Evolutionary conservation across 2,888 invertebrate species (phyloP).

Genomic region (Allophyes oxyacanthae): DNA sequence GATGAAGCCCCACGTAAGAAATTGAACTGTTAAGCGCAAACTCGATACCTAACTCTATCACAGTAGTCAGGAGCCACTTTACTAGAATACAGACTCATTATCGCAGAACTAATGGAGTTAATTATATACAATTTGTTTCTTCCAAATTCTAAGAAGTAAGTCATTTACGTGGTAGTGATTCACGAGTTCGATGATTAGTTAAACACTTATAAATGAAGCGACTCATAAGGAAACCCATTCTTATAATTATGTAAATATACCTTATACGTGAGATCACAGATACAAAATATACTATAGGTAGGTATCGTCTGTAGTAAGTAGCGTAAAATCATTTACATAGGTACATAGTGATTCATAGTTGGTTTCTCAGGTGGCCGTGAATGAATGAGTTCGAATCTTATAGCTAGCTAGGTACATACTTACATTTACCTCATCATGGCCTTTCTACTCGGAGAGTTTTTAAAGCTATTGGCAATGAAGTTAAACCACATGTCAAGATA

Average conservation of each 20-base stretch:
- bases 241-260: constrained; percentile 51
- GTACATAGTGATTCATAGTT: constrained; percentile 74
- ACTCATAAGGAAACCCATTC: constrained; percentile 58
- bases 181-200: constrained; percentile 60
- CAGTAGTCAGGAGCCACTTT: constrained; percentile 17
- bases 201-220: constrained; percentile 38
- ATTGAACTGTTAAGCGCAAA: constrained; percentile 17
- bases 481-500: constrained; percentile 2
- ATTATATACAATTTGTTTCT: constrained; percentile 52
- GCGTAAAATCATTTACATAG: constrained; percentile 66
- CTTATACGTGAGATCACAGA: constrained; percentile 52
- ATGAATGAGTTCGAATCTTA: constrained; percentile 66
- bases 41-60: constrained; percentile 6
- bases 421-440: constrained; percentile 69
- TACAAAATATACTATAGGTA: constrained; percentile 45
- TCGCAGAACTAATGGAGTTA: constrained; percentile 30
- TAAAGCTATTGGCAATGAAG: not conserved
- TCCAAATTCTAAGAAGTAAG: constrained; percentile 57
- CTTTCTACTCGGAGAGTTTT: constrained; percentile 52
- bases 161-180: constrained; percentile 65
- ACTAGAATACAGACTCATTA: constrained; percentile 19
- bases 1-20: not conserved
- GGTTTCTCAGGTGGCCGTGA: constrained; percentile 62
- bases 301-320: constrained; percentile 61
- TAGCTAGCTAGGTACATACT: no score